phyloP scores from a whole-genome alignment of 2,113 vertebrate genomes.

The Poicephalus meyeri region DNA sequence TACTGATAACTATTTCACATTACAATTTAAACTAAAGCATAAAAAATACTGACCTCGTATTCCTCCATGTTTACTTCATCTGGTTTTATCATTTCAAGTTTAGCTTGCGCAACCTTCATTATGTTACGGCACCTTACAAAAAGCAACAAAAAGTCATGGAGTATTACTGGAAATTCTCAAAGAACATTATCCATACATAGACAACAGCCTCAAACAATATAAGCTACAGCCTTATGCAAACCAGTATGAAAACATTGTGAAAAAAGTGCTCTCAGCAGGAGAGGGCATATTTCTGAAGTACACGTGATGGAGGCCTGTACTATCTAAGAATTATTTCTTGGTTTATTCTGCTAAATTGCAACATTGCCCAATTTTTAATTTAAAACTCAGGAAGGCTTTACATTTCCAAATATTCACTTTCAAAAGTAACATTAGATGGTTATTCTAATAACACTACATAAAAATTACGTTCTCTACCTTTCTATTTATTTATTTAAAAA shows the following conservation, averaged over 20 bases:
- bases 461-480: neutral
- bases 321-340: neutral
- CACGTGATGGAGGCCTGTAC: neutral
- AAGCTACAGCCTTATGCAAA: neutral
- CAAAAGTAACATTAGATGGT: neutral
- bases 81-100: slow-evolving; percentile 95
- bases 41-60: slow-evolving; percentile 85
- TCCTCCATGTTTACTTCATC: slow-evolving; percentile 96
- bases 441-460: neutral
- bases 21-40: neutral
- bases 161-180: neutral
- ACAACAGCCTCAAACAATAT: neutral
- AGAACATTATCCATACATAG: neutral
- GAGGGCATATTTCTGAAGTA: neutral
- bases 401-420: neutral
- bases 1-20: neutral
- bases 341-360: neutral
- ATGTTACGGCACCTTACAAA: slow-evolving; percentile 90
- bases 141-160: neutral
- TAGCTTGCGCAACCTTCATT: slow-evolving; percentile 95
- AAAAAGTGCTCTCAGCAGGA: neutral
- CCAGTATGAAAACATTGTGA: neutral
- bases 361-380: neutral
- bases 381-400: neutral
- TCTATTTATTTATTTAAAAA: neutral